Evolutionary conservation across 2,888 invertebrate genomes (phyloP), one percentile per base, ranked within the genome.

Genomic region (Xestia c-nigrum): DNA sequence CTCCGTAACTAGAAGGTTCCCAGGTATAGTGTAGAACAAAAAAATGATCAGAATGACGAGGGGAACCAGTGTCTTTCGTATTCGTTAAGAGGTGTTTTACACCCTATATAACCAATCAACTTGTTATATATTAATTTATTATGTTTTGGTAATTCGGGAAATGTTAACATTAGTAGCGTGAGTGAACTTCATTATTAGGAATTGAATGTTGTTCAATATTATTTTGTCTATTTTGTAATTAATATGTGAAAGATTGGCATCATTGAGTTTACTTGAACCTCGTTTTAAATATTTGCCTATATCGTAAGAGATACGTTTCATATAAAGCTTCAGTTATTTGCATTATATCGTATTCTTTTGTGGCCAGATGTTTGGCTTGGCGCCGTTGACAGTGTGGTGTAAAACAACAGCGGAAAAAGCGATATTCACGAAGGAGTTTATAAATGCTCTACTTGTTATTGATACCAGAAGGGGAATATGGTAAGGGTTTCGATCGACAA

Each of bases 321-420:
- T 61, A 70, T 46, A 70, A 38, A 59, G 14, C 43, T 40, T 57
- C n/a, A 75, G 57, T 64, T 74, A 46, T 73, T 76, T 79, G 64
- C 46, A 52, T 69, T 50, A 47, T 61, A 74, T 61, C 40, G 68
- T 80, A 72, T 83, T 65, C 77, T 84, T 77, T 82, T 77, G 78
- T 73, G 50, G 64, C 14, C 72, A 80, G 70, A 67, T 71, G 77
- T 68, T 70, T 73, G 84, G 81, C 67, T 73, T 71, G 31, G 24
- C 57, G 63, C 72, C 24, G 47, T 14, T 47, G 50, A 65, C 21
- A 21, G 55, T 0, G 40, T 61, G 77, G 74, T 57, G 46, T 38
- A 72, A 74, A 43, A 47, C 7, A 67, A 46, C 16, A n/a, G 52
- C 61, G 40, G 2, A 47, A 46, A 43, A 57, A 19, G 38, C 0